Evolutionary conservation across 2,888 invertebrate species (phyloP).

Genomic region (Campoplex nolae): DNA sequence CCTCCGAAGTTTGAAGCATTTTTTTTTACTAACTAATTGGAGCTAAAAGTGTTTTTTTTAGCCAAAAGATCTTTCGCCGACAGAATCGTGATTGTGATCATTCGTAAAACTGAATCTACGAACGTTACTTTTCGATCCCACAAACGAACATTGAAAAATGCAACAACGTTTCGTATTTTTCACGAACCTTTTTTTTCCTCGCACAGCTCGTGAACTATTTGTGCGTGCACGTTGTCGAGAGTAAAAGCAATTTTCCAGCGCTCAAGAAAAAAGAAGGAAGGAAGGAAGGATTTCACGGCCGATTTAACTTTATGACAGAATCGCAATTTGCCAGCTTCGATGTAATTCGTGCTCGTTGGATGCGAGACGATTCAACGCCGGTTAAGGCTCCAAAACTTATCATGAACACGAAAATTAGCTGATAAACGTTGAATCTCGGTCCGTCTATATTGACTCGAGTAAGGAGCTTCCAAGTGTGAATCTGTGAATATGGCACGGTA

Average conservation of each 20-base stretch:
- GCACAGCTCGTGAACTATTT: not conserved
- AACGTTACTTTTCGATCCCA: not conserved
- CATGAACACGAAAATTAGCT: constrained; percentile 9
- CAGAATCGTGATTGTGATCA: not conserved
- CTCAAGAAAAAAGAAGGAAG: not conserved
- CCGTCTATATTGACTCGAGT: not conserved
- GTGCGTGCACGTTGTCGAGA: not conserved
- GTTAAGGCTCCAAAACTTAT: constrained; percentile 7
- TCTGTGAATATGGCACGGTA: not conserved
- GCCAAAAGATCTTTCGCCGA: not conserved
- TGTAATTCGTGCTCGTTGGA: constrained; percentile 32
- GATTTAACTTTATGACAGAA: constrained; percentile 43
- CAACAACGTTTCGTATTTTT: not conserved
- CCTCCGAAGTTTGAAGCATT: not conserved
- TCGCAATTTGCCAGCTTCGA: not conserved
- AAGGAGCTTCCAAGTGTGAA: not conserved
- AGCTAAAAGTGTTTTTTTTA: not conserved
- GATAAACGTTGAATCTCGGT: constrained; percentile 4
- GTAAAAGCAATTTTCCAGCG: constrained; percentile 1
- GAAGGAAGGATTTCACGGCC: constrained; percentile 34
- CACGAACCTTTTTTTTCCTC: not conserved
- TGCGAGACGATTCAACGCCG: constrained; percentile 19
- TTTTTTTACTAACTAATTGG: not conserved
- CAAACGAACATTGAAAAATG: not conserved
- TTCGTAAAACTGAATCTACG: no score